These are phyloP conservation scores for Clanis bilineata DNA, from an alignment of 2,888 invertebrate species.

Conservation along the genomic window DNA sequence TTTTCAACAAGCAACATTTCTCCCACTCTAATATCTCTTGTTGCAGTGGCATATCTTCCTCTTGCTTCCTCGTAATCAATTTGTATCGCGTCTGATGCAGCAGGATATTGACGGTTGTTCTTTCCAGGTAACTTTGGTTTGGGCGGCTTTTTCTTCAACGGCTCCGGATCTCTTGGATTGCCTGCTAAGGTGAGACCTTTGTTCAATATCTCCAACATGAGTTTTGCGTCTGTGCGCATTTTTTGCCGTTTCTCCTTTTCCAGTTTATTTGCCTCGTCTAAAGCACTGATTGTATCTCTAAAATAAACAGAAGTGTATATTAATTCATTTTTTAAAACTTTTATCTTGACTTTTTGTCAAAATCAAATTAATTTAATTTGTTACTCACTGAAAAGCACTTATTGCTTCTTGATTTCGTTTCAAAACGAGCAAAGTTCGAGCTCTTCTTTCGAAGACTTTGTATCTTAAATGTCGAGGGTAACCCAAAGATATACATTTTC, in stretches of 20 bases:
- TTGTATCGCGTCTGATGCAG: constrained; percentile 84
- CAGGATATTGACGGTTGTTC: constrained; percentile 71
- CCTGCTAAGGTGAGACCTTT: constrained; percentile 81
- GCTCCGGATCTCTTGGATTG: constrained; percentile 61
- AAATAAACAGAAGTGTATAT: constrained; percentile 27
- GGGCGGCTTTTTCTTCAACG: constrained; percentile 58
- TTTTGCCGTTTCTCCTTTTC: constrained; percentile 83
- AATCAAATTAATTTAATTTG: no score
- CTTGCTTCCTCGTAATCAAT: constrained; percentile 83
- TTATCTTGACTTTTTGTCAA: not conserved
- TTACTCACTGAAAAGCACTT: constrained; percentile 81
- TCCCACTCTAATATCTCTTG: constrained; percentile 86
- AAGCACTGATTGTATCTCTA: constrained; percentile 84
- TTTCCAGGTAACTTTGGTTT: constrained; percentile 71
- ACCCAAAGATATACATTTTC: constrained; percentile 83
- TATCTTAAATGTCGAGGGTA: constrained; percentile 89
- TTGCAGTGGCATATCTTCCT: constrained; percentile 89
- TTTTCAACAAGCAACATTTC: constrained; percentile 88
- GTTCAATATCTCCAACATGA: constrained; percentile 87
- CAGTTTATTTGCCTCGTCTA: constrained; percentile 85
- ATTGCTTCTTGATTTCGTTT: constrained; percentile 85
- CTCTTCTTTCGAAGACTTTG: constrained; percentile 89
- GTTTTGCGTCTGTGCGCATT: constrained; percentile 84
- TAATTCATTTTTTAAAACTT: not conserved
- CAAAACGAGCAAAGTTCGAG: constrained; percentile 86